Base-by-base conservation (phyloP, 2,888 invertebrate genomes). In the Drosophila infuscata region DNA sequence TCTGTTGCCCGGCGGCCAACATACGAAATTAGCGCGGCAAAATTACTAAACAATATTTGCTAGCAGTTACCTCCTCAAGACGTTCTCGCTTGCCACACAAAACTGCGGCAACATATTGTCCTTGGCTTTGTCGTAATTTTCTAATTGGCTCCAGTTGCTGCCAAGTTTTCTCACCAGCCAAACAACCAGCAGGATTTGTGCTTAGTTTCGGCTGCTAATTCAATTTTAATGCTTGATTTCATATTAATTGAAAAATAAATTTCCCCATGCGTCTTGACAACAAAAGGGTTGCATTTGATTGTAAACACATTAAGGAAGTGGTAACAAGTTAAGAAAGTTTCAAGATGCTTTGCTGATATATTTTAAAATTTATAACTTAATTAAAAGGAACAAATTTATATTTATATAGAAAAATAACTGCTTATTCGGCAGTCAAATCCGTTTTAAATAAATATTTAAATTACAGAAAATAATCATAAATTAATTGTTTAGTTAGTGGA, bases 151-250 rank as follows among this genome's bases (percentile, higher is more conserved):
- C 77, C 83, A 83, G 81, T 88, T 76, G 54, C 78, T 87, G 78
- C 82, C 83, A 87, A 87, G 81, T 84, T 84, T 76, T 70, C 63
- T 41, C 61, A 43, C 58, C 73, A 49, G 43, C 56, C 41, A 41
- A 41, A 4, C 62, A 46, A 51, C 57, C 46, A 49, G 36, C 63
- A 64, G 70, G 76, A 74, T 72, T 85, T 81, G 66, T 77, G 75
- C 68, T 66, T 64, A 76, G 77, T 82, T 84, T 81, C 70, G 79
- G 74, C 72, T 69, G 81, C 91, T 92, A 91, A 92, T 92, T 84
- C 91, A 92, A 91, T 91, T 92, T 92, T 92, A 91, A 92, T 92
- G 92, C 91, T 80, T 92, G 92, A 92, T 92, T 92, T 91, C 88
- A 91, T 92, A 91, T 92, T 92, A 92, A 92, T 92, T 92, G 92